Evolutionary conservation across 2,797 vertebrate genomes (phyloP).

Genomic region (Staurois parvus): DNA sequence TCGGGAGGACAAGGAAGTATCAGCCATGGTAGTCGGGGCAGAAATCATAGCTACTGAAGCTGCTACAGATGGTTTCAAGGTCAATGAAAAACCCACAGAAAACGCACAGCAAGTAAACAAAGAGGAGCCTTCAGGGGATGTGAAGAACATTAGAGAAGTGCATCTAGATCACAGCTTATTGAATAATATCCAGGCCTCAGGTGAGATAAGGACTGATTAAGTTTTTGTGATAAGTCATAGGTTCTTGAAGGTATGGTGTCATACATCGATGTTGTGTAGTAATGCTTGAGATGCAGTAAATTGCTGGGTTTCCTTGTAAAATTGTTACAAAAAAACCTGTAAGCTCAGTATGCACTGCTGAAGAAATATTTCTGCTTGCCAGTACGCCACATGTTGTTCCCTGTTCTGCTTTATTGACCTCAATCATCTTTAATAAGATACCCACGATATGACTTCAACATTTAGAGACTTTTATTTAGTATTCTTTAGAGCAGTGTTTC

Average conservation of each 20-base stretch:
- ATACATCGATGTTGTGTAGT: slow-evolving; percentile 67
- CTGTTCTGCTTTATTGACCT: background rate
- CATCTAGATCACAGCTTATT: slow-evolving; percentile 78
- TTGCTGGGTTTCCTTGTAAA: background rate
- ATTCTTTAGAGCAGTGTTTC: no score
- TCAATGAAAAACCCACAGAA: slow-evolving; percentile 73
- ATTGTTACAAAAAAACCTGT: background rate
- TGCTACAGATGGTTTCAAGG: slow-evolving; percentile 76
- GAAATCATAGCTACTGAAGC: slow-evolving; percentile 69
- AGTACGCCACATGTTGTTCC: background rate
- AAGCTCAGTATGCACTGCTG: background rate
- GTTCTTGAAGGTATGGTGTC: slow-evolving; percentile 68
- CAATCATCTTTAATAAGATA: background rate
- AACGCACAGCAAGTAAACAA: slow-evolving; percentile 71
- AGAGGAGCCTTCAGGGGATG: slow-evolving; percentile 71
- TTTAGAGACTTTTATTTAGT: background rate
- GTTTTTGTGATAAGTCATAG: slow-evolving; percentile 75
- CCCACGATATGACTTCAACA: background rate
- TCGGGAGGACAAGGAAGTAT: slow-evolving; percentile 76
- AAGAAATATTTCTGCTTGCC: slow-evolving; percentile 2
- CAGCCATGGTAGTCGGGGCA: slow-evolving; percentile 74
- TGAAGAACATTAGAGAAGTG: slow-evolving; percentile 75
- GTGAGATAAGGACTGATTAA: slow-evolving; percentile 82
- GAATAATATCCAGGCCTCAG: slow-evolving; percentile 79
- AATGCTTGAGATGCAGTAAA: slow-evolving; percentile 16